Evolutionary conservation across 2,113 vertebrate genomes (phyloP), one percentile per base, ranked within the genome.

Genomic region (Charadrius vociferus): DNA sequence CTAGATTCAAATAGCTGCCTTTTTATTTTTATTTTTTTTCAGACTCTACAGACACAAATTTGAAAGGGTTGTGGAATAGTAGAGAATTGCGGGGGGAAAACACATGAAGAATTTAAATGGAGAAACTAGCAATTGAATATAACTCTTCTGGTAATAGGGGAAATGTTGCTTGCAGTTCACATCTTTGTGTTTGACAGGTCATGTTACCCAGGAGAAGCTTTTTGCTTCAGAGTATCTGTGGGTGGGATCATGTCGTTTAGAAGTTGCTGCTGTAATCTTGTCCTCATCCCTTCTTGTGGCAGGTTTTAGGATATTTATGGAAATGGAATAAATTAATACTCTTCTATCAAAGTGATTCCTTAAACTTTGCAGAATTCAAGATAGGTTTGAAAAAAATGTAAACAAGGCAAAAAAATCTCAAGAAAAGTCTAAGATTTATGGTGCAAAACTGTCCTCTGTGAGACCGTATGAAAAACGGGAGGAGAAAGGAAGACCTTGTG

Each of bases 161-260:
- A 86, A 30, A 67, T 45, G 53, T 20, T 81, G 18, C 55, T 77
- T 74, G 34, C 43, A 80, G 49, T 86, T 93, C 75, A 72, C 49
- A 65, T 71, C 85, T 79, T 62, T 59, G 55, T 91, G 49, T 79
- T 70, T 97, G 90, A 91, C 72, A 81, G 77, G 88, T 94, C 77
- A 20, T 45, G 89, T 65, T 94, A 87, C 55, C 58, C 50, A 77
- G 73, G 83, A 94, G 85, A 70, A 85, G 36, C 13, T 86, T 77
- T 90, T 79, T 3, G 1, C 78, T 80, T 89, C 43, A 58, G 58
- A 82, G 26, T 68, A 12, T 67, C 70, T 0, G 85, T 87, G 74
- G 85, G 79, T 66, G 85, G 81, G 94, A 91, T 68, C 70, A 6
- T 8, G 24, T 36, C 24, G 27, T 41, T 78, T 61, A 63, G 73